Base-by-base conservation (phyloP, 2,113 vertebrate species). In the Cinclus mexicanus region DNA sequence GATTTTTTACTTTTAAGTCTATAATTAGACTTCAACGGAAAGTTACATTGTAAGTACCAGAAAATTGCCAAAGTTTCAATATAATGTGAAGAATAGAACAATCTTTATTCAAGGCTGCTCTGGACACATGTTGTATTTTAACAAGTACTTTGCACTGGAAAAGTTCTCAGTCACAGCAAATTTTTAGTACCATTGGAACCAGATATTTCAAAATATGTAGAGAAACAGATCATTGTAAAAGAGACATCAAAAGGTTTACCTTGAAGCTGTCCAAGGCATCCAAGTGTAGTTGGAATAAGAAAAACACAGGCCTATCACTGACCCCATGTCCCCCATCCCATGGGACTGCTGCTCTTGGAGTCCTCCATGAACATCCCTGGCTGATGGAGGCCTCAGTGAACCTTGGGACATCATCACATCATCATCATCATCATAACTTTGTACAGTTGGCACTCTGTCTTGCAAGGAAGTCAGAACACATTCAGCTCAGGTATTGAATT, bases 181-280 rank as follows among this genome's bases (percentile, higher is more conserved):
- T 26, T 95, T 96, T 97, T 96, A 97, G 94, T 95, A 92, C 87
- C 91, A 61, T 59, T 97, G 95, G 96, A 97, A 96, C 80, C 77
- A 93, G 94, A 92, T 87, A 94, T 78, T 95, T 93, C 65, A 80
- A 96, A 96, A 78, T 93, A 94, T 11, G 57, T 49, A 90, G 69
- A 90, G 82, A 96, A 97, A 96, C 70, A 95, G 93, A 78, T 91
- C 91, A 77, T 63, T 93, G 80, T 83, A 93, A 96, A 93, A 97
- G 60, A 79, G 61, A 94, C 93, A 94, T 96, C 91, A 89, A 87
- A 96, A 79, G n/a, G 41, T 94, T 93, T 90, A 96, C 89, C 89
- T 87, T 91, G 71, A 88, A 65, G 63, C 42, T 91, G 60, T 88
- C 61, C 89, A 83, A 83, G 72, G 67, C 67, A 71, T 75, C 70